Conservation (phyloP, 2,888 invertebrate genomes). For the Lissocephala sabroskyi region DNA sequence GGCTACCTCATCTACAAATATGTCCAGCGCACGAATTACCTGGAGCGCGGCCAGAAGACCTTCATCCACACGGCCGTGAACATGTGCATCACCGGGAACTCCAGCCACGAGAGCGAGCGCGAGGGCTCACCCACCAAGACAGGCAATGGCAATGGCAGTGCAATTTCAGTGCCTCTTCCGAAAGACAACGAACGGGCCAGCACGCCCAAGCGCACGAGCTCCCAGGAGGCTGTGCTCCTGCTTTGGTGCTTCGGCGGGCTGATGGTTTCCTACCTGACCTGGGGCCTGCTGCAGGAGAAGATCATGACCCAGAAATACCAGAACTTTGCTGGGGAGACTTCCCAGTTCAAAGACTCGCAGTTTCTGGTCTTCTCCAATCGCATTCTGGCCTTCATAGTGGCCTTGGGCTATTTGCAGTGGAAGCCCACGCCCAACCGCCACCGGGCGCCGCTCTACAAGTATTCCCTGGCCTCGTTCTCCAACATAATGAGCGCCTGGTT, state of each 20-base stretch:
- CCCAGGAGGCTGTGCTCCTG: conserved; percentile 77
- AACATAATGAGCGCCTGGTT: conserved; percentile 99
- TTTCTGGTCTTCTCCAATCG: conserved; percentile 97
- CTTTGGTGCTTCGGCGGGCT: conserved; percentile 89
- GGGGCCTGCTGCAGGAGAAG: conserved; percentile 98
- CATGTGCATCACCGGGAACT: conserved; percentile 69
- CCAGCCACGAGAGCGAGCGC: conserved; percentile 71
- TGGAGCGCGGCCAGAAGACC: conserved; percentile 76
- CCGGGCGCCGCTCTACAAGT: conserved; percentile 92
- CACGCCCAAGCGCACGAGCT: conserved; percentile 72
- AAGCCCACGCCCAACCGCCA: conserved; percentile 77
- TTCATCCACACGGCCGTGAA: conserved; percentile 64
- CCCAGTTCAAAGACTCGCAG: conserved; percentile 92
- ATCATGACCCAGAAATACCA: conserved; percentile 93
- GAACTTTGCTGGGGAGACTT: conserved; percentile 76
- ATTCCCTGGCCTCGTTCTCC: conserved; percentile 95
- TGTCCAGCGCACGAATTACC: conserved; percentile 82
- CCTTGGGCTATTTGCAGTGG: conserved; percentile 78
- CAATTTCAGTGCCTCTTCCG: too few relatives aligned
- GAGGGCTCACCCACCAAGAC: conserved; percentile 37
- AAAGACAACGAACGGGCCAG: conserved; percentile 27
- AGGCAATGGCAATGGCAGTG: conserved; percentile 6
- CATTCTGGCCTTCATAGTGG: conserved; percentile 85
- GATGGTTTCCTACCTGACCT: conserved; percentile 92
- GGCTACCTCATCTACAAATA: conserved; percentile 88